Evolutionary conservation across 2,888 invertebrate genomes (phyloP), one percentile per base, ranked within the genome.

Genomic region (Phoronis australis): DNA sequence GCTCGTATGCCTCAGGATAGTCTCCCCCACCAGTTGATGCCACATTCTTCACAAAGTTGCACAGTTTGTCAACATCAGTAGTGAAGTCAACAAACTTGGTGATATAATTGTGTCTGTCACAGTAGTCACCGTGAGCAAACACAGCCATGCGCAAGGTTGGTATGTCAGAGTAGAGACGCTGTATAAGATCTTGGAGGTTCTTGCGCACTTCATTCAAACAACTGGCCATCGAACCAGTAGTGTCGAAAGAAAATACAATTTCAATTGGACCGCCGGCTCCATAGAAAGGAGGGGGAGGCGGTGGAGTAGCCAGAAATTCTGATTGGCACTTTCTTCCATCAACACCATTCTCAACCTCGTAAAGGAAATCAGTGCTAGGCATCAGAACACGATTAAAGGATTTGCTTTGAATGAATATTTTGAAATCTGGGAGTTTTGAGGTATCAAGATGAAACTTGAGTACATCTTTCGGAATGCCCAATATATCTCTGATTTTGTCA

Each of bases 41-140:
- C 5, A 62, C 60, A 21, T 56, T 54, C 12, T 57, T 54, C 25
- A 69, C 64, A 50, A 73, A 71, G 15, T 55, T 46, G 38, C 61
- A 61, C 20, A 72, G 56, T 12, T 64, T 58, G 5, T 39, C 48
- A 9, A 65, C 56, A 50, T 66, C 60, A 25, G 53, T 59, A 6
- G 66, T 63, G 21, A 72, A 60, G 45, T 73, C 69, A 1, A 66
- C 48, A 25, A 60, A 57, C 49, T 69, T 63, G 31, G 69, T 69
- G 35, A 71, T 58, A 50, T 72, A 73, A 27, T 21, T 24, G 41
- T 61, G 61, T 15, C 52, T 53, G 54, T 72, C 72, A 42, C 69
- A 69, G 52, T 73, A 73, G 52, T 73, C 72, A 1, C 73, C 73
- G 43, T 73, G 73, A 1, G 73, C 73, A 21, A 73, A 58, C 21